Base-by-base conservation (phyloP, 2,888 invertebrate species). In the Cephus spinipes region DNA sequence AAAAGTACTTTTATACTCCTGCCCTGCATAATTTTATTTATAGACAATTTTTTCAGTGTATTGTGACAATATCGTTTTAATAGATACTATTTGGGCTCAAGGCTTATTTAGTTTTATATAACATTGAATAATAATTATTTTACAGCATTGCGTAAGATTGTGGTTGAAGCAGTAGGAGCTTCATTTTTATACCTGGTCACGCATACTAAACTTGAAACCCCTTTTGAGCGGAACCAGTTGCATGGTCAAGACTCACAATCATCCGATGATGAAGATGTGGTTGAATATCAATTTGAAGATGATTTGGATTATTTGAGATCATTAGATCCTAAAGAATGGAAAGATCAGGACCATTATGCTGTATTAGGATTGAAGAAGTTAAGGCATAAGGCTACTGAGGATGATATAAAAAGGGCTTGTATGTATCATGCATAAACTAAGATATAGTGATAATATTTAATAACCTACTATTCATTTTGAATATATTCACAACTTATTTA, bases 321-420 rank as follows among this genome's bases (percentile, higher is more conserved):
- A 80, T 93, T 99, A 83, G 97, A 99, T 92, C 99, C 99, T 3
- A 98, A 97, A 91, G 97, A 98, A 88, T 99, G 98, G 98, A 99
- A 98, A 93, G 95, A 97, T 87, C 99, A 99, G 92, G 99, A 99
- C 92, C 99, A 99, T 92, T 99, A 99, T 92, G 96, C 96, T 68
- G 98, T 99, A 30, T 93, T 99, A 80, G 99, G 99, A 76, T 94
- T 99, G 86, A 95, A 95, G 85, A 95, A 95, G 81, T 92, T 96
- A 76, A 94, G 99, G 79, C 95, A 95, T 91, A 95, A 95, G 91
- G 98, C 99, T 0, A 95, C 96, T 0, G 97, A 98, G 85, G 97
- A 98, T 80, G 96, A 98, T 87, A 98, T 99, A 81, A 98, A 98
- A 91, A 95, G 96, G 88, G 98, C 98, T 34, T 99, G 98, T 94